Base-by-base conservation (phyloP, 2,113 vertebrate species). In the Pteropus alecto region DNA sequence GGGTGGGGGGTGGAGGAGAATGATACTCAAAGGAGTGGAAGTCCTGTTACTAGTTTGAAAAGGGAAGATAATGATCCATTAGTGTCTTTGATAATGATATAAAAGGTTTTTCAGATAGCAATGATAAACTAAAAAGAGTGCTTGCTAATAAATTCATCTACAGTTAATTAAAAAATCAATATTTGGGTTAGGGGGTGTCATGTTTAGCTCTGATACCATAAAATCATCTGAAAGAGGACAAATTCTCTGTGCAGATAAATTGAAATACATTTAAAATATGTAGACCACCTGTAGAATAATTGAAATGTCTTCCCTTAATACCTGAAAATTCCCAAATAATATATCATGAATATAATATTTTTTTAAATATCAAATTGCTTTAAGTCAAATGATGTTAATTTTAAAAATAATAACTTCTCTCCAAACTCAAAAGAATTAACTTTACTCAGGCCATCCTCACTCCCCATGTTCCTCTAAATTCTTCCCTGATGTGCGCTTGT, bases 1-100 rank as follows among this genome's bases (percentile, higher is more conserved):
- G 7, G 46, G 11, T 9, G 46, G 46, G 46, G 46, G 46, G 46
- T 12, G 48, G 2, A 14, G 13, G 18, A 58, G 84, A 81, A 89
- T n/a, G 21, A 82, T 73, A 82, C 48, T 83, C 86, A 95, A 92
- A 86, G 48, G 41, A 74, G 4, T 71, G 15, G 46, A 85, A 88
- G 11, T 86, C 33, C 56, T 30, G 41, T 48, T 73, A 89, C 73
- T 51, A 41, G 11, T 54, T 93, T 77, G 41, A 48, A 86, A 79
- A 87, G 14, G 91, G 82, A 82, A 76, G 22, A 61, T 89, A 97
- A 96, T 93, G 93, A 83, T 16, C 19, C n/a, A 87, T 96, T 96
- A 90, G 6, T 89, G 51, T 60, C 83, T 83, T 73, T 78, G 51
- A 79, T 81, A 60, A 65, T 77, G 54, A 88, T 26, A 89, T 0